phyloP scores from a whole-genome alignment of 2,797 vertebrate species.

The Rhinella marina region DNA sequence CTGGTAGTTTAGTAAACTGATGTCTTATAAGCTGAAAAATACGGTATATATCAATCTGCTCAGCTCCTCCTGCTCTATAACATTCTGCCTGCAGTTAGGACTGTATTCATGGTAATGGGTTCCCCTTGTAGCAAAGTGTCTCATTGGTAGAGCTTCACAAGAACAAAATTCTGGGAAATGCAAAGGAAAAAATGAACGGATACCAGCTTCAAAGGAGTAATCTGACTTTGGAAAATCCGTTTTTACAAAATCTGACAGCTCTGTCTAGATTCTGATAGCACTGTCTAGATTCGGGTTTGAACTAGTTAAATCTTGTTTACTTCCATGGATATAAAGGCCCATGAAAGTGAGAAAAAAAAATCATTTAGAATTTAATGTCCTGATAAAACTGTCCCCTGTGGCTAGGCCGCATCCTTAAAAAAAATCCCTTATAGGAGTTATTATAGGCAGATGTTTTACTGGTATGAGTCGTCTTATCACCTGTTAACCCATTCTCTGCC shows the following conservation, averaged over 20 bases:
- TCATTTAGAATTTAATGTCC: constrained; percentile 23
- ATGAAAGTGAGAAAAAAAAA: not conserved
- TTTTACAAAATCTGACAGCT: not conserved
- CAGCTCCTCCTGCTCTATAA: too few relatives aligned
- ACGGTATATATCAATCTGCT: too few relatives aligned
- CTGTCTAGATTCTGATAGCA: too few relatives aligned
- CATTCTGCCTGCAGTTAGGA: too few relatives aligned
- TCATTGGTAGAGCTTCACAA: too few relatives aligned
- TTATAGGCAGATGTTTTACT: constrained; percentile 49
- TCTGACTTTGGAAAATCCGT: not conserved
- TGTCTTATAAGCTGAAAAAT: too few relatives aligned
- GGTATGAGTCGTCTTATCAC: constrained; percentile 22
- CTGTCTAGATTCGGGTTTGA: not conserved
- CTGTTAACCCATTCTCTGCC: constrained; percentile 23
- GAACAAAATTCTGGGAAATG: not conserved
- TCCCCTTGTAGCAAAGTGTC: too few relatives aligned
- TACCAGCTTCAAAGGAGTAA: not conserved
- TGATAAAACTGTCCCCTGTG: constrained; percentile 48
- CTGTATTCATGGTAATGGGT: too few relatives aligned
- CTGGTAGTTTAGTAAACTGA: too few relatives aligned
- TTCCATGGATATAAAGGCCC: not conserved
- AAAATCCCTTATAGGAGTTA: constrained; percentile 17
- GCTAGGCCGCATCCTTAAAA: constrained; percentile 22
- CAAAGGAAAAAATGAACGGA: not conserved
- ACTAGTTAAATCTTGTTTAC: constrained; percentile 21